These are phyloP conservation scores for Pseudococcus viburni DNA, from an alignment of 2,888 invertebrate genomes.

Conservation along the genomic window DNA sequence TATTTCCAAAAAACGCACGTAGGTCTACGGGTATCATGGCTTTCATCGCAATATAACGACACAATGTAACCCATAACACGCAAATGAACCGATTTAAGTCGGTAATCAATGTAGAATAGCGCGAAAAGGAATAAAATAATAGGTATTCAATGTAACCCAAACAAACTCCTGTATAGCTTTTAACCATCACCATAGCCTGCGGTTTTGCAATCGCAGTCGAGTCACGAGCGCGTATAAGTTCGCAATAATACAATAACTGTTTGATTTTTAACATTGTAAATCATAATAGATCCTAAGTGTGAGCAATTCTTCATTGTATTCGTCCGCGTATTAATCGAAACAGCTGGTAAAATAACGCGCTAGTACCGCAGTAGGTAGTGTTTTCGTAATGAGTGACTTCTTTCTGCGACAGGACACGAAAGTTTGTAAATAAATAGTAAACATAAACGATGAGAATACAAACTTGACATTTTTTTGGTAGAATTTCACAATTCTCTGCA, in stretches of 20 bases:
- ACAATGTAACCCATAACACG: conserved; percentile 4
- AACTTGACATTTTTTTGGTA: background rate
- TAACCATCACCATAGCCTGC: background rate
- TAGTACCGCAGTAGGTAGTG: background rate
- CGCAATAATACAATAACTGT: conserved; percentile 41
- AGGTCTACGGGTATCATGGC: background rate
- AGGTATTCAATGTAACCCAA: conserved; percentile 30
- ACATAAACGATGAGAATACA: background rate
- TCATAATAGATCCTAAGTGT: conserved; percentile 40
- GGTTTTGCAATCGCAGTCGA: conserved; percentile 36
- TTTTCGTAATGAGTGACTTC: background rate
- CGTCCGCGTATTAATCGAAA: conserved; percentile 22
- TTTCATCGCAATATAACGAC: conserved; percentile 15
- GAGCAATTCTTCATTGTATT: conserved; percentile 40
- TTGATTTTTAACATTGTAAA: conserved; percentile 37
- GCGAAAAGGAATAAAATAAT: conserved; percentile 46
- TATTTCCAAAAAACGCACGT: background rate
- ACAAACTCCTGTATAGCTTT: conserved; percentile 14
- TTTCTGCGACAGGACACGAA: background rate
- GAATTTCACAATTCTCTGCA: background rate
- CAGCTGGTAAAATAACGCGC: conserved; percentile 37
- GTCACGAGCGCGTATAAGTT: conserved; percentile 19
- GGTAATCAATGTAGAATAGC: conserved; percentile 26
- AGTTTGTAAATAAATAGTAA: background rate
- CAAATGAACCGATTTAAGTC: conserved; percentile 56